Conservation (phyloP, 2,888 invertebrate genomes). For the Macrosiphum euphorbiae region DNA sequence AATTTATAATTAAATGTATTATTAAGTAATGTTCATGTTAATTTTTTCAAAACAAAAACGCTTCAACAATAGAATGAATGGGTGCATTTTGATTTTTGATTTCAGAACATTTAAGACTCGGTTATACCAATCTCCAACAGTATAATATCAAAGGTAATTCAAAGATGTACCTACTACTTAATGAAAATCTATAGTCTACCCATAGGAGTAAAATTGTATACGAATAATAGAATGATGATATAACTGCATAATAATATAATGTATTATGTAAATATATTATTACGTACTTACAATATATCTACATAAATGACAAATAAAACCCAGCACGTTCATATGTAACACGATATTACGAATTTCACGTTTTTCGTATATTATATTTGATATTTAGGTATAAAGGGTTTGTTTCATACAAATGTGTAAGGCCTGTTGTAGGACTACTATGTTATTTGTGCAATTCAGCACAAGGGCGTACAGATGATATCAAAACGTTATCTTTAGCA, state of each 20-base stretch:
- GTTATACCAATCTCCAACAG: neutral
- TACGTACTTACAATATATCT: neutral
- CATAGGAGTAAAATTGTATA: neutral
- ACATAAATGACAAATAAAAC: neutral
- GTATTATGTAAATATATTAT: neutral
- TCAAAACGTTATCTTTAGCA: slow-evolving; percentile 37
- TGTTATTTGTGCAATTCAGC: slow-evolving; percentile 4
- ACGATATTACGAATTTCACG: neutral
- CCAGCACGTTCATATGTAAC: neutral
- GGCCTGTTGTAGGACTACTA: slow-evolving; percentile 19
- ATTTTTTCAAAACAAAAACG: neutral
- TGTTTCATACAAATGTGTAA: neutral
- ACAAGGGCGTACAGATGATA: slow-evolving; percentile 54
- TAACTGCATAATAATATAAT: neutral
- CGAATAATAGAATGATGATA: neutral
- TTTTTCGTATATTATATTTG: neutral
- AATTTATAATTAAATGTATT: neutral
- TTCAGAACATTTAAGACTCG: neutral
- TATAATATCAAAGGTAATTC: neutral
- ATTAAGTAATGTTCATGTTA: neutral
- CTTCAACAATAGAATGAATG: neutral
- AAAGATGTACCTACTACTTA: neutral
- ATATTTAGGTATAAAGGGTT: slow-evolving; percentile 23
- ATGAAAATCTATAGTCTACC: neutral
- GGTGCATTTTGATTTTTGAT: neutral